Percentiles rank a stretch among this genome's conserved stretches.
These are phyloP conservation scores for Lipophrys pholis DNA, from an alignment of 2,113 vertebrate species.

Conservation along the genomic window DNA sequence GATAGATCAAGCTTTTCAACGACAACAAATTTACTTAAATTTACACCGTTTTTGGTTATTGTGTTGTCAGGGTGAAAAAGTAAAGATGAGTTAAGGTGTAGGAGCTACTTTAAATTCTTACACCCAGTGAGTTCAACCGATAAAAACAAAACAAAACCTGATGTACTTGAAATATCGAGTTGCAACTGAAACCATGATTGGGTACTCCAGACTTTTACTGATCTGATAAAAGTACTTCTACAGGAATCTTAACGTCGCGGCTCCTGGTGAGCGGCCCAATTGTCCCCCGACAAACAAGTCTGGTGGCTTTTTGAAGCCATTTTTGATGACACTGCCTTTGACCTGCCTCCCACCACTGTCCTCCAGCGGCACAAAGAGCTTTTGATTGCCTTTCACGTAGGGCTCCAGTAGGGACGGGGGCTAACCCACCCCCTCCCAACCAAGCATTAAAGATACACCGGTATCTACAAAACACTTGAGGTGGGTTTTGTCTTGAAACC, in stretches of 20 bases:
- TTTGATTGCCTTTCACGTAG: conserved; percentile 75
- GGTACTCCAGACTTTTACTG: neutral
- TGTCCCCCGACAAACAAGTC: conserved; percentile 71
- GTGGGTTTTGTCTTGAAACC: too few relatives aligned
- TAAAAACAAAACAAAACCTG: too few relatives aligned
- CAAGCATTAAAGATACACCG: conserved; percentile 19
- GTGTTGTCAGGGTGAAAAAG: too few relatives aligned
- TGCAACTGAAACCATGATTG: neutral
- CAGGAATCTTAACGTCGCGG: conserved; percentile 17
- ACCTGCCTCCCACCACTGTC: conserved; percentile 72
- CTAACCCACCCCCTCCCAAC: conserved; percentile 40
- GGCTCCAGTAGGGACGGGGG: conserved; percentile 62
- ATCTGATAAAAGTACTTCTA: conserved; percentile 8
- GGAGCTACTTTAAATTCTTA: too few relatives aligned
- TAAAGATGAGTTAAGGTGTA: too few relatives aligned
- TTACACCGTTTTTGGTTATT: too few relatives aligned
- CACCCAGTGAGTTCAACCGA: too few relatives aligned
- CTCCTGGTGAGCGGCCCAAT: conserved; percentile 58
- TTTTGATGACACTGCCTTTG: conserved; percentile 67
- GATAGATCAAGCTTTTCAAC: too few relatives aligned
- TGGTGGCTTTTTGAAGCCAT: conserved; percentile 82
- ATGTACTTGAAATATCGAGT: too few relatives aligned
- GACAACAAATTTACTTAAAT: too few relatives aligned
- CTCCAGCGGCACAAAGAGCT: conserved; percentile 74
- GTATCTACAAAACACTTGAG: conserved; percentile 27